Conservation (phyloP, 35 echinoderm and acorn worm species). For the Ophioderma brevispina region DNA sequence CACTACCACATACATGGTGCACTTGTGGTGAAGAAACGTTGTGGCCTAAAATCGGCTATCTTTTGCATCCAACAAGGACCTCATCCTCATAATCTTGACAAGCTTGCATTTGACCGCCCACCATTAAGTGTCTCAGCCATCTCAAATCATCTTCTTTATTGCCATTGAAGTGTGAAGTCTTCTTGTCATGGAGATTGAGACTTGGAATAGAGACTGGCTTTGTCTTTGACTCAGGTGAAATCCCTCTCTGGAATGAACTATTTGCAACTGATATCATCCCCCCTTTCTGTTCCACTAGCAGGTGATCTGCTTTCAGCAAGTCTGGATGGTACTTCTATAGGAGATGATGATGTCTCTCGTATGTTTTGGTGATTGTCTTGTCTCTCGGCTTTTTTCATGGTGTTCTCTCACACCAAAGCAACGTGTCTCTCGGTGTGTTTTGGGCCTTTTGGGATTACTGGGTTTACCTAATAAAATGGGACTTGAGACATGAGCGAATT, state of each 20-base stretch:
- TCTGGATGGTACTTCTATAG: no score
- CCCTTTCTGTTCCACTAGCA: neutral
- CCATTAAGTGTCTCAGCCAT: neutral
- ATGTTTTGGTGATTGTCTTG: no score
- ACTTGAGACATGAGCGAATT: no score
- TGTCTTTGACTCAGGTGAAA: neutral
- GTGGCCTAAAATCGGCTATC: conserved; percentile 52
- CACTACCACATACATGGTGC: neutral
- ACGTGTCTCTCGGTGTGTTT: conserved; percentile 74
- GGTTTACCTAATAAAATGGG: no score
- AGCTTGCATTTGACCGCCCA: neutral
- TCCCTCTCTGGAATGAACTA: neutral
- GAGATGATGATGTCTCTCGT: no score
- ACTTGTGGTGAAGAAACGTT: neutral
- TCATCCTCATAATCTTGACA: conserved; percentile 44
- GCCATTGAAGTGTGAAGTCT: neutral
- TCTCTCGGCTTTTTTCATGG: neutral
- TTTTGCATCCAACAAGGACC: conserved; percentile 50
- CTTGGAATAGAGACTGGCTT: neutral
- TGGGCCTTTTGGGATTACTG: conserved; percentile 45
- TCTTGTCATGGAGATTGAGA: neutral
- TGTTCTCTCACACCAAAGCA: neutral
- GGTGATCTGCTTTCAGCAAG: no score
- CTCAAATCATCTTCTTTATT: neutral
- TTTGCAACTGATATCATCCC: neutral